phyloP scores from a whole-genome alignment of 1,140 invertebrate genomes.

The Drosophila teissieri region DNA sequence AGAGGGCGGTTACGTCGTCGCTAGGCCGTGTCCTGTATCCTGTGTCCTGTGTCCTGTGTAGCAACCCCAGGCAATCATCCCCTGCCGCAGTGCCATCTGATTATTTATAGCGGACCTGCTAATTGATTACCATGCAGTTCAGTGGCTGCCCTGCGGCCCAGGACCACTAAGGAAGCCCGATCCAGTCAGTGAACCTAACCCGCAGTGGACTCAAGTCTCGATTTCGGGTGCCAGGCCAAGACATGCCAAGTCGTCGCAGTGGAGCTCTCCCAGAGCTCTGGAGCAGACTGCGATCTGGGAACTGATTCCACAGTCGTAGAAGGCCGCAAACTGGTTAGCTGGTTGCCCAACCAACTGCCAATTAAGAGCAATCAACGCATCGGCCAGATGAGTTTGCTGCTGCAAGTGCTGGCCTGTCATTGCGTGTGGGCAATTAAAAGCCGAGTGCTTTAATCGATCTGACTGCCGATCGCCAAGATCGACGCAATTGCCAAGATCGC shows the following conservation, averaged over 20 bases:
- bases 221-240: neutral
- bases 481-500: neutral
- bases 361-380: slow-evolving; percentile 40
- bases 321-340: slow-evolving; percentile 22
- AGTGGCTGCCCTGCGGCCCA: slow-evolving; percentile 14
- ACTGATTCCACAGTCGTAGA: slow-evolving; percentile 16
- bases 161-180: slow-evolving; percentile 12
- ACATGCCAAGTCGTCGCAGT: no score
- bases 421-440: slow-evolving; percentile 39
- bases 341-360: slow-evolving; percentile 29
- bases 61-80: slow-evolving; percentile 3
- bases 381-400: slow-evolving; percentile 16
- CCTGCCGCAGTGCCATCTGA: slow-evolving; percentile 2
- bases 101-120: slow-evolving; percentile 36
- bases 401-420: slow-evolving; percentile 14
- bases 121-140: slow-evolving; percentile 46
- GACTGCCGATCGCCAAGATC: slow-evolving; percentile 6
- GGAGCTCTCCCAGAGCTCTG: no score
- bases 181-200: neutral
- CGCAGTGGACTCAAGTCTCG: neutral
- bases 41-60: slow-evolving; percentile 15
- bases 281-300: neutral
- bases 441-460: slow-evolving; percentile 19
- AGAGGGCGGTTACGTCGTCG: slow-evolving; percentile 14
- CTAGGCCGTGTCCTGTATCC: slow-evolving; percentile 21